Conservation (phyloP, 2,888 invertebrate species). For the Steinernema hermaphroditum region DNA sequence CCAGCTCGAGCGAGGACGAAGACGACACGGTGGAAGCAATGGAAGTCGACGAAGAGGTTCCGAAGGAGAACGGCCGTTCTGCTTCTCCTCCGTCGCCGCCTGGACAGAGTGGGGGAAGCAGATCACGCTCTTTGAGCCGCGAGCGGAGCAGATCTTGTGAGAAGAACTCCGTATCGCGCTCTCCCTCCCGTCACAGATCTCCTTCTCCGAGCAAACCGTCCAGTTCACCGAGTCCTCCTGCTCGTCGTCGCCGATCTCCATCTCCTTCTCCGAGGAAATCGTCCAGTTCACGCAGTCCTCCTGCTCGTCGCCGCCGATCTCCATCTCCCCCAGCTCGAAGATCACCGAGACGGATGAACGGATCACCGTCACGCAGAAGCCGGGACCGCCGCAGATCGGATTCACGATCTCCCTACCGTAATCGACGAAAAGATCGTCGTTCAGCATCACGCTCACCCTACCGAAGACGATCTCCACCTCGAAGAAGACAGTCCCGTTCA, state of each 20-base stretch:
- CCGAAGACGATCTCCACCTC: too few species aligned
- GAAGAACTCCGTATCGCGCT: too few species aligned
- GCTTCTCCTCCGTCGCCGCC: not conserved
- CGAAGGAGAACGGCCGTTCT: not conserved
- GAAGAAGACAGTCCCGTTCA: too few species aligned
- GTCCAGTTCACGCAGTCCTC: not conserved
- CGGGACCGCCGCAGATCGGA: too few species aligned
- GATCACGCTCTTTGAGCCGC: not conserved
- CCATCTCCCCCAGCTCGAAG: too few species aligned
- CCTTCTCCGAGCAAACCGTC: too few species aligned
- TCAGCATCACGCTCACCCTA: too few species aligned
- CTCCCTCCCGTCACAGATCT: too few species aligned
- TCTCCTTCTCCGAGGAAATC: not conserved
- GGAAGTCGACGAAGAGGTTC: not conserved
- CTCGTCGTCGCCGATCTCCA: not conserved
- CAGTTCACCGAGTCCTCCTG: not conserved
- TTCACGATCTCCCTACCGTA: too few species aligned
- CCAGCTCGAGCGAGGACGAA: constrained; percentile 6
- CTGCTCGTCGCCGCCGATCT: not conserved
- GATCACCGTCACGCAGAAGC: too few species aligned
- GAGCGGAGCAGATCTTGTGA: not conserved
- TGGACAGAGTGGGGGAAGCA: not conserved
- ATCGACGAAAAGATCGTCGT: too few species aligned
- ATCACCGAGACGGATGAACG: too few species aligned
- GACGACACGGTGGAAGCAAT: not conserved